Conservation (phyloP, 1,140 invertebrate species). For the Drosophila tropicalis region DNA sequence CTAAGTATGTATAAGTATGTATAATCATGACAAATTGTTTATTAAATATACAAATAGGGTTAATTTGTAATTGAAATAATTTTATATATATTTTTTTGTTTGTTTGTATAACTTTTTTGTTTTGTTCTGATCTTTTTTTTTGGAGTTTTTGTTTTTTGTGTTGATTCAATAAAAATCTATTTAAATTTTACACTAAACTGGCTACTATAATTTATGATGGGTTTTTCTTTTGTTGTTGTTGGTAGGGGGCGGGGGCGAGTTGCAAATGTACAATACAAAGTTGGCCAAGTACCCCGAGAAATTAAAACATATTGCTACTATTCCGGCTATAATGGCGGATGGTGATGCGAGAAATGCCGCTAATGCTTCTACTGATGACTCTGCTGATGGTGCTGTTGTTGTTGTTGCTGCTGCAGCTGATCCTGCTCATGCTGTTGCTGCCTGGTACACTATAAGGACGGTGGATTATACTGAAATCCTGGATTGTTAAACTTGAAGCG, state of each 20-base stretch:
- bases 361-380: slow-evolving; percentile 19
- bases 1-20: slow-evolving; percentile 7
- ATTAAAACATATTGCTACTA: slow-evolving; percentile 5
- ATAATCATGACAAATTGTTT: background rate
- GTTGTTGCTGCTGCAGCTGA: background rate
- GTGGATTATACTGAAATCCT: slow-evolving; percentile 74
- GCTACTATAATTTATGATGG: slow-evolving; percentile 70
- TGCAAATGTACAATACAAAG: slow-evolving; percentile 42
- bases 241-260: background rate
- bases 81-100: too few species aligned
- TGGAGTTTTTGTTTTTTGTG: slow-evolving; percentile 7
- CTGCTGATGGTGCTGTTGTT: slow-evolving; percentile 13
- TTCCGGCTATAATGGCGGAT: slow-evolving; percentile 26
- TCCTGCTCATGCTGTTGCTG: slow-evolving; percentile 16
- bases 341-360: slow-evolving; percentile 14
- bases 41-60: slow-evolving; percentile 3
- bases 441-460: slow-evolving; percentile 64
- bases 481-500: slow-evolving; percentile 82
- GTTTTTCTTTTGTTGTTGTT: slow-evolving; percentile 1
- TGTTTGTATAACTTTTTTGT: slow-evolving; percentile 2
- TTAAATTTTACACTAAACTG: slow-evolving; percentile 72
- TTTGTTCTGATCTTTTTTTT: slow-evolving; percentile 2
- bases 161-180: slow-evolving; percentile 43
- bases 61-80: slow-evolving; percentile 16
- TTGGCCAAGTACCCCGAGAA: slow-evolving; percentile 1